A percentile compares a stretch with the other conserved stretches of the same genome.
Evolutionary conservation across 2,113 vertebrate species (phyloP).

Genomic region (Tor tambroides): DNA sequence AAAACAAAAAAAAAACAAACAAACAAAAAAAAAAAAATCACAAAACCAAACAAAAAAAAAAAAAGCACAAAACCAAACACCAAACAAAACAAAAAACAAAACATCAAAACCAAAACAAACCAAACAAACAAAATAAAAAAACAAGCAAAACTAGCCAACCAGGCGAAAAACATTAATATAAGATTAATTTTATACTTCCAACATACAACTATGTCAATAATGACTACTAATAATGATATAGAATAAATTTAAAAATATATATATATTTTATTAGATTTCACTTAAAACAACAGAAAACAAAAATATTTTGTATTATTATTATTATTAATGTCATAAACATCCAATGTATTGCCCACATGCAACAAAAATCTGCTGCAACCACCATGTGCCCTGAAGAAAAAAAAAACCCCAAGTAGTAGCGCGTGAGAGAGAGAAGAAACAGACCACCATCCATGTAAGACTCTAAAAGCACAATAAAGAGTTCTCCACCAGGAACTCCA

Average conservation of each 20-base stretch:
- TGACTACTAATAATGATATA: background rate
- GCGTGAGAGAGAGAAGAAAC: background rate
- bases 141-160: background rate
- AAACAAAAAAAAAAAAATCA: no score
- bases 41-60: no score
- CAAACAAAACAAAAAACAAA: background rate
- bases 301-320: no score
- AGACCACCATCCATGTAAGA: slow-evolving; percentile 14
- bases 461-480: slow-evolving; percentile 1
- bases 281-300: no score
- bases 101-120: background rate
- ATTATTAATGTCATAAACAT: background rate
- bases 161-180: background rate
- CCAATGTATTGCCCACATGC: background rate
- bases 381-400: background rate
- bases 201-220: background rate
- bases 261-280: background rate
- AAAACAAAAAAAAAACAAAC: no score
- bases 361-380: background rate
- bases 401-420: background rate
- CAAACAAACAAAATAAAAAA: background rate
- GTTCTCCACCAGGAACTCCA: slow-evolving; percentile 1
- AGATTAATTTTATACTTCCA: background rate
- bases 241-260: no score
- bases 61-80: no score